A percentile compares a stretch with the other conserved stretches of the same genome.
Conservation (phyloP, 2,888 invertebrate species). For the Pandemis heparana region DNA sequence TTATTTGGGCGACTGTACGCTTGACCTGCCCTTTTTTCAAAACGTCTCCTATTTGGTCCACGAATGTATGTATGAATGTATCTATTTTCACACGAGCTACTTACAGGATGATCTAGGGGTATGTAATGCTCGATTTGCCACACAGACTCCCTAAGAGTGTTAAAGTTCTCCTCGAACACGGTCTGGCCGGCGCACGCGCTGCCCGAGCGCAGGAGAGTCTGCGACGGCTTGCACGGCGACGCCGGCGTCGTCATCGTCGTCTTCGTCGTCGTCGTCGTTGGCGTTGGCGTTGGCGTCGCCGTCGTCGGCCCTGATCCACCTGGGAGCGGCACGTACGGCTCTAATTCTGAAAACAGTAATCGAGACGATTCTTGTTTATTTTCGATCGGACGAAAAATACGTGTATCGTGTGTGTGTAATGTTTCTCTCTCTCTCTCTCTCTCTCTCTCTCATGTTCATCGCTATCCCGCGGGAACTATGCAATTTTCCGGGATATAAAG, state of each 20-base stretch:
- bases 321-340: neutral
- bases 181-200: slow-evolving; percentile 77
- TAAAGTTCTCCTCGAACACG: slow-evolving; percentile 88
- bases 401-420: too few relatives aligned
- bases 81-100: slow-evolving; percentile 27
- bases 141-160: slow-evolving; percentile 69
- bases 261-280: neutral
- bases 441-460: too few relatives aligned
- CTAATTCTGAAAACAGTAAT: neutral
- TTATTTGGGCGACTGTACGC: too few relatives aligned
- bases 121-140: slow-evolving; percentile 87
- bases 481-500: too few relatives aligned
- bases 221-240: neutral
- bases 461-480: too few relatives aligned
- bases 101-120: slow-evolving; percentile 74
- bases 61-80: too few relatives aligned
- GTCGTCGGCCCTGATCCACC: neutral
- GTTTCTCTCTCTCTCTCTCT: too few relatives aligned
- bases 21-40: too few relatives aligned
- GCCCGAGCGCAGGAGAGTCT: slow-evolving; percentile 66
- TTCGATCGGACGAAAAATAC: too few relatives aligned
- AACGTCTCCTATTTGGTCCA: too few relatives aligned
- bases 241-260: neutral
- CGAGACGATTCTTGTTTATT: too few relatives aligned
- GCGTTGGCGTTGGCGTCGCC: neutral